Percentiles rank a stretch among this genome's conserved stretches.
Conservation (phyloP, 2,113 vertebrate species). For the Sorex fumeus region DNA sequence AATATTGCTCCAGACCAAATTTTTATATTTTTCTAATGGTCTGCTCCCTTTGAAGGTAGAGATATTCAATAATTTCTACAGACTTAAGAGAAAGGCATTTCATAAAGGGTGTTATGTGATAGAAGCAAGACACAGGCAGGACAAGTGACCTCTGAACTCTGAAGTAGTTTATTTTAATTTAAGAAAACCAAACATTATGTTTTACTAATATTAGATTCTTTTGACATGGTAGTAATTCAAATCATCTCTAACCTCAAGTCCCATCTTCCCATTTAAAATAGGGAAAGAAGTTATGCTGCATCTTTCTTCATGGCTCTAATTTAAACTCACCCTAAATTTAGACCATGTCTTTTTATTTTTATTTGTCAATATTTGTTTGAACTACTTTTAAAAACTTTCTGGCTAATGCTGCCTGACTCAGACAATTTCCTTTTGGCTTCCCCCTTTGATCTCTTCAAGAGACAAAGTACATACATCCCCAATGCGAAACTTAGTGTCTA, state of each 20-base stretch:
- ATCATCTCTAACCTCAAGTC: background rate
- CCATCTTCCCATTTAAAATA: background rate
- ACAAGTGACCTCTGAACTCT: background rate
- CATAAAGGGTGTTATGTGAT: background rate
- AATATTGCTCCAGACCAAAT: too few species aligned
- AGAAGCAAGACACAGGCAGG: conserved; percentile 35
- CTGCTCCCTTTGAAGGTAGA: background rate
- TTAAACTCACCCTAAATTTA: background rate
- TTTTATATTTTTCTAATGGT: too few species aligned
- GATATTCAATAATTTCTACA: background rate
- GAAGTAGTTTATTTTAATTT: background rate
- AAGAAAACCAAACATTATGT: background rate
- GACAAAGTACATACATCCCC: background rate
- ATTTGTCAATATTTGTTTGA: background rate
- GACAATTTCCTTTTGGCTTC: background rate
- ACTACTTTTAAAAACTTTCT: background rate
- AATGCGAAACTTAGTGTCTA: background rate
- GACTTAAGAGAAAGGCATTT: background rate
- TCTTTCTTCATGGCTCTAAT: background rate
- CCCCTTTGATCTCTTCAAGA: background rate
- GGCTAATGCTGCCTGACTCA: background rate
- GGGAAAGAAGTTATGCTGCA: background rate
- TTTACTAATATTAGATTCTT: background rate
- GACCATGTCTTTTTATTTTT: background rate
- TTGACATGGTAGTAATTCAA: background rate